Evolutionary conservation across 2,888 invertebrate species (phyloP).

Genomic region (Drosophila anomalata): DNA sequence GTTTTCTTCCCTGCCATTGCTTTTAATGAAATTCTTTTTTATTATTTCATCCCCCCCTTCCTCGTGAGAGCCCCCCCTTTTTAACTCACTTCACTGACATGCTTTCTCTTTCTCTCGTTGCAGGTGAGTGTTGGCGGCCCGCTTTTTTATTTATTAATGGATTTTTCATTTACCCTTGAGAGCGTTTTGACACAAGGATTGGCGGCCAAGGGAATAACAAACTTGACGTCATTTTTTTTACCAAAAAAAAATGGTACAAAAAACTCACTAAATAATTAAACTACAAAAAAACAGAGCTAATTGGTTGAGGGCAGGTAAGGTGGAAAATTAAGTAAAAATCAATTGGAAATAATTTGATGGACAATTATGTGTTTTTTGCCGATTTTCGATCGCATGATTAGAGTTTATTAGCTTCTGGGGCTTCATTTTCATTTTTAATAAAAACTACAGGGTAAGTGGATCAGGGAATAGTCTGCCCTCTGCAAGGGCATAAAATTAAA

Average conservation of each 20-base stretch:
- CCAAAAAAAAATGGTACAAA: constrained; percentile 3
- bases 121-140: constrained; percentile 63
- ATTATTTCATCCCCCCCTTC: constrained; percentile 19
- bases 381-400: background rate
- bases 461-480: background rate
- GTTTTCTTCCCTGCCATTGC: constrained; percentile 49
- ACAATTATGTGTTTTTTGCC: background rate
- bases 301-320: constrained; percentile 3
- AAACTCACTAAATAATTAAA: background rate
- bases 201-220: constrained; percentile 26
- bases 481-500: too few species aligned
- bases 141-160: constrained; percentile 70
- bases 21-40: constrained; percentile 74
- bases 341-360: constrained; percentile 37
- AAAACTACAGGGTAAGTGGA: too few species aligned
- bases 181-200: constrained; percentile 36
- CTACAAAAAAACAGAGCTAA: constrained; percentile 5
- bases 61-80: constrained; percentile 11
- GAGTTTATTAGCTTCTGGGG: background rate
- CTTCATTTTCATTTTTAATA: background rate
- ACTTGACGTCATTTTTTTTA: constrained; percentile 56
- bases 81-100: background rate
- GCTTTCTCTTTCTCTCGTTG: constrained; percentile 38
- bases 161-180: constrained; percentile 59
- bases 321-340: constrained; percentile 18